Evolutionary conservation across 2,113 vertebrate species (phyloP).

Genomic region (Miniopterus natalensis): DNA sequence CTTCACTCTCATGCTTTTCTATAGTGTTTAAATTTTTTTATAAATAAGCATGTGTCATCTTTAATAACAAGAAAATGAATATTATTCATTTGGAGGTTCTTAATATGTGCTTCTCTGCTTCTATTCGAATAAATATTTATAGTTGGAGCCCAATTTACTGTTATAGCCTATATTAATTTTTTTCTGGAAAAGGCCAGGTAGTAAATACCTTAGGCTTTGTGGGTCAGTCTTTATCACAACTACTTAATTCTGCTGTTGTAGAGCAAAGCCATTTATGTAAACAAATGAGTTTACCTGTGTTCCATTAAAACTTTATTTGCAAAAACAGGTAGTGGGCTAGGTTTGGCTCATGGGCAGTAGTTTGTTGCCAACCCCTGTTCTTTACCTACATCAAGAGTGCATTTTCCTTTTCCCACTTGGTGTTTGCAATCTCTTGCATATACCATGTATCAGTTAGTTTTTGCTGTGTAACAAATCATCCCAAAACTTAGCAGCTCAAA

Average conservation of each 20-base stretch:
- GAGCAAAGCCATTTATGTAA: neutral
- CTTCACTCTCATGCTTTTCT: slow-evolving; percentile 1
- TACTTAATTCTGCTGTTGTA: neutral
- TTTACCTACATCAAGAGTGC: neutral
- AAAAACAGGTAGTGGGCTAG: neutral
- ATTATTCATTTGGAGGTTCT: slow-evolving; percentile 9
- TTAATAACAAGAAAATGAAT: slow-evolving; percentile 22
- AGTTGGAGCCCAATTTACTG: neutral
- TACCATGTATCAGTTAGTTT: neutral
- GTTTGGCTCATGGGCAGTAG: neutral
- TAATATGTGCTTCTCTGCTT: neutral
- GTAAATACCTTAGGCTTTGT: neutral
- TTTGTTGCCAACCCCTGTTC: neutral
- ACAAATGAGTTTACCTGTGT: neutral
- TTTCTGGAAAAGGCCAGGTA: neutral
- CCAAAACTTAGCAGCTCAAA: neutral
- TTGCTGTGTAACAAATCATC: neutral
- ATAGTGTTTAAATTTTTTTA: neutral
- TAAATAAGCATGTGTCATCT: neutral
- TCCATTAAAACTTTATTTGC: slow-evolving; percentile 51
- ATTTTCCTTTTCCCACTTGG: slow-evolving; percentile 8
- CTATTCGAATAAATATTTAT: neutral
- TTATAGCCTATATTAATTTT: neutral
- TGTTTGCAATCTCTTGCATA: neutral
- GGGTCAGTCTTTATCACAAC: neutral